Percentiles rank a stretch among this genome's conserved stretches.
Evolutionary conservation across 2,113 vertebrate species (phyloP).

Genomic region (Cynopterus brachyotis): DNA sequence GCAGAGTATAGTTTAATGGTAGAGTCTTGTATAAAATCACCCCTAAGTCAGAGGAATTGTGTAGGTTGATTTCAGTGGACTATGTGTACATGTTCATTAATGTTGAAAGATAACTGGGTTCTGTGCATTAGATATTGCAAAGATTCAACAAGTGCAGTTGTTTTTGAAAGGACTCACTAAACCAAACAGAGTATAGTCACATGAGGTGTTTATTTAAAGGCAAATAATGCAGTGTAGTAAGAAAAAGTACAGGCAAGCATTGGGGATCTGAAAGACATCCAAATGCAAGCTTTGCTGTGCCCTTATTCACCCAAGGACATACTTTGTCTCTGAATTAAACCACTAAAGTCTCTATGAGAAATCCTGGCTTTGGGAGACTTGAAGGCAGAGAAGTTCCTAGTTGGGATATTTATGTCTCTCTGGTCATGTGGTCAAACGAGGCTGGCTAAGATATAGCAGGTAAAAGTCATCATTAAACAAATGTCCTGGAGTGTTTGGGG

Average conservation of each 20-base stretch:
- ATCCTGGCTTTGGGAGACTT: not conserved
- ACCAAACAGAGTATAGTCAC: not conserved
- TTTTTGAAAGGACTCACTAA: not conserved
- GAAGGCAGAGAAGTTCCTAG: not conserved
- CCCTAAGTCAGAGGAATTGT: not conserved
- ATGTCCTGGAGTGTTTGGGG: not conserved
- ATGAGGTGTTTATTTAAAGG: not conserved
- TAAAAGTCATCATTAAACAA: conserved; percentile 1
- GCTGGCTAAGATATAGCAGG: not conserved
- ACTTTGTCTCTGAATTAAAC: not conserved
- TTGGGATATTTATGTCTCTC: not conserved
- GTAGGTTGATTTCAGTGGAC: not conserved
- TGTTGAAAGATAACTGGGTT: not conserved
- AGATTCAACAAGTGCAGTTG: not conserved
- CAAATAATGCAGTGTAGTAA: not conserved
- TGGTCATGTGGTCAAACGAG: not conserved
- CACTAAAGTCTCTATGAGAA: not conserved
- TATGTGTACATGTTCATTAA: not conserved
- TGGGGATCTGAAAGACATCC: not conserved
- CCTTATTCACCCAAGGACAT: not conserved
- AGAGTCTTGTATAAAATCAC: not conserved
- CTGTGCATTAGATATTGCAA: not conserved
- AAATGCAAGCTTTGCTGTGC: not conserved
- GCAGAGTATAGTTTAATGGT: not conserved
- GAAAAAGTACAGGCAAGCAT: not conserved